Conservation (phyloP, 2,113 vertebrate genomes). For the Austrofundulus limnaeus region DNA sequence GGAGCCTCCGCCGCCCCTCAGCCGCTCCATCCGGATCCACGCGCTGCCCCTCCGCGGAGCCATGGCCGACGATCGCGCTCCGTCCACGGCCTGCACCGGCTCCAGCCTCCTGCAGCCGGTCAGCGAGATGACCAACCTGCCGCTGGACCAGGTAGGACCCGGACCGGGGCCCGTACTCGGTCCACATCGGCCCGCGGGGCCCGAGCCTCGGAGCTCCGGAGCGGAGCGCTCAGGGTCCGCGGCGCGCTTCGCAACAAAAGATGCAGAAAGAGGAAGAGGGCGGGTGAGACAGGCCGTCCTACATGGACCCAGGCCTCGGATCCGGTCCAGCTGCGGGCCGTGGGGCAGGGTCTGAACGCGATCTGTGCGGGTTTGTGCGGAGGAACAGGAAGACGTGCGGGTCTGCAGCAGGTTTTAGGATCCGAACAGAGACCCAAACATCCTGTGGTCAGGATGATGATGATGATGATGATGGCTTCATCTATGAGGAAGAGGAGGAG, state of each 20-base stretch:
- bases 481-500: neutral
- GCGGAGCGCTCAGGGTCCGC: neutral
- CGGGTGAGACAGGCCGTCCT: neutral
- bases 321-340: constrained; percentile 14
- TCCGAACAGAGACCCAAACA: neutral
- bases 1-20: constrained; percentile 45
- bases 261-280: constrained; percentile 1
- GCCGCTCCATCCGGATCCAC: constrained; percentile 48
- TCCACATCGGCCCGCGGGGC: too few relatives aligned
- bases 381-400: neutral
- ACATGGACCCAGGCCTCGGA: constrained; percentile 2
- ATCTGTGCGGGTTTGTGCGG: neutral
- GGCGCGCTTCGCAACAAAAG: constrained; percentile 7
- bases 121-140: constrained; percentile 77
- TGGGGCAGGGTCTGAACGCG: neutral
- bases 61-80: constrained; percentile 72
- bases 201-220: constrained; percentile 16
- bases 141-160: constrained; percentile 76
- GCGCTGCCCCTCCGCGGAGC: too few relatives aligned
- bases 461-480: too few relatives aligned
- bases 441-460: neutral
- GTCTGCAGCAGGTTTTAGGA: constrained; percentile 2
- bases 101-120: constrained; percentile 78
- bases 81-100: constrained; percentile 73
- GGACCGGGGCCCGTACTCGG: neutral